These are phyloP conservation scores for Plebejus melissa DNA, from an alignment of 2,888 invertebrate genomes.

Conservation along the genomic window DNA sequence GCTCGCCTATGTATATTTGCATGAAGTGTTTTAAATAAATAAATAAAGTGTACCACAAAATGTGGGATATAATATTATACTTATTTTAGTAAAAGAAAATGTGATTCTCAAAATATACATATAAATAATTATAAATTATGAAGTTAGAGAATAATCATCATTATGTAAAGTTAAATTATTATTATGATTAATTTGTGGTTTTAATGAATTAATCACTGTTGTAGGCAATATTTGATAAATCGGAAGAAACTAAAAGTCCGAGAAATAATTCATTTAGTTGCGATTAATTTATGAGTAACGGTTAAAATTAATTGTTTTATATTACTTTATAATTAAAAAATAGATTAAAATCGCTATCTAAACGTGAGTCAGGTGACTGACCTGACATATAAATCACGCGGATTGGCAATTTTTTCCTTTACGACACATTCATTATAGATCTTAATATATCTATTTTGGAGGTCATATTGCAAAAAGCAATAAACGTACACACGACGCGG, in stretches of 20 bases:
- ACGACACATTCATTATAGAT: neutral
- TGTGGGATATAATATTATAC: too few species aligned
- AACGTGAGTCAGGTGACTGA: neutral
- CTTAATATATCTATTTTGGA: constrained; percentile 19
- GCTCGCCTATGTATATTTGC: too few species aligned
- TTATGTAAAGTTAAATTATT: neutral
- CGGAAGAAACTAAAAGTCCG: neutral
- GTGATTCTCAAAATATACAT: too few species aligned
- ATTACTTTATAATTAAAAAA: constrained; percentile 4
- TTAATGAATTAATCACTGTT: neutral
- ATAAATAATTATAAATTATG: too few species aligned
- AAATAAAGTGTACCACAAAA: too few species aligned
- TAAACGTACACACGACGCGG: neutral
- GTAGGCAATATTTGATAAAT: neutral
- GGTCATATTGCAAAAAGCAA: constrained; percentile 16
- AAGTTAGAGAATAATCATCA: neutral
- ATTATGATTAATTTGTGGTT: neutral
- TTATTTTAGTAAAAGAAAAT: too few species aligned
- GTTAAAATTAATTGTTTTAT: constrained; percentile 6
- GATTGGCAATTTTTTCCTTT: neutral
- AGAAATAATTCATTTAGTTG: neutral
- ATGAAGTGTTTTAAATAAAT: too few species aligned
- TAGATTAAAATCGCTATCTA: neutral
- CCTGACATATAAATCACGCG: neutral
- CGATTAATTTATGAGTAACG: neutral